Evolutionary conservation across 2,113 vertebrate genomes (phyloP), one percentile per base, ranked within the genome.

Genomic region (Clarias macrocephalus): DNA sequence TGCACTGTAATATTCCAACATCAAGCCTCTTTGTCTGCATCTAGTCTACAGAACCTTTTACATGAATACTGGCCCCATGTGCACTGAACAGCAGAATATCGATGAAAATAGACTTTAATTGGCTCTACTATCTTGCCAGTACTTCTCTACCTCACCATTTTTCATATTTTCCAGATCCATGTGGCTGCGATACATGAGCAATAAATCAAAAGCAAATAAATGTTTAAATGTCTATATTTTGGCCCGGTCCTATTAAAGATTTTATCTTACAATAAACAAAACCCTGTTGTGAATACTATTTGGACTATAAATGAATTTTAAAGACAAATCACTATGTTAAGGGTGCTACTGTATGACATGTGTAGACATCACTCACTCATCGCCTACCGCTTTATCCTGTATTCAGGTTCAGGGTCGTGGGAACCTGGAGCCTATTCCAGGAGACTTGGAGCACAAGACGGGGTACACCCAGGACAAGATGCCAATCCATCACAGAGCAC

Each of bases 181-280:
- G 9, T 59, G 37, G 48, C 54, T 37, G 62, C 11, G 77, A 42
- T 56, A 68, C 62, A 86, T 59, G 75, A 76, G 62, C 42, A 56
- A 86, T 80, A 86, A 86, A 80, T 80, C 75, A 80, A 80, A 76
- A 42, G 62, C 73, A 75, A 85, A 65, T 65, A 80, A 18, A 86
- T 12, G 62, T 80, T 80, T 86, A 86, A 86, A 80, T 16, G 63
- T 65, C 48, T 62, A 76, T 19, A 57, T 79, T 86, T 65, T 86
- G 75, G 77, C 48, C 19, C 33, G 76, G 42, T 62, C 42, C 59
- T 52, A 66, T 63, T 79, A 79, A 85, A 85, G 84, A 85, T 79
- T 85, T 79, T 85, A 85, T 85, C 84, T 85, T 25, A 15, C 25
- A 48, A 63, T 60, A 79, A 77, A 77, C 60, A 85, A 85, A 85